Percentiles rank a stretch among this genome's conserved stretches.
Conservation (phyloP, 2,888 invertebrate species). For the Thera obeliscata region DNA sequence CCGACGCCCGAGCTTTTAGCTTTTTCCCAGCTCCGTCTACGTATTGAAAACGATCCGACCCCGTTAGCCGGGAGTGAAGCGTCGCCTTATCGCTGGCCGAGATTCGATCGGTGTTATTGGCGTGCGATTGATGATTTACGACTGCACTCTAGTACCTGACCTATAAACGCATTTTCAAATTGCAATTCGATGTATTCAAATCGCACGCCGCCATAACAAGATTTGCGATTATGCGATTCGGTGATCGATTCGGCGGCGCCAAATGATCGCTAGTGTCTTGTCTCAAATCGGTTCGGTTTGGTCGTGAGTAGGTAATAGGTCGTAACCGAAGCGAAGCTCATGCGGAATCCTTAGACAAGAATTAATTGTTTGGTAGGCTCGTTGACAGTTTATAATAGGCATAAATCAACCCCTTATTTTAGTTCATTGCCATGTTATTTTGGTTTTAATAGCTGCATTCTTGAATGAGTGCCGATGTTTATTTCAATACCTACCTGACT, state of each 20-base stretch:
- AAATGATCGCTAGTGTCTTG: background rate
- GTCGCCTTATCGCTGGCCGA: slow-evolving; percentile 64
- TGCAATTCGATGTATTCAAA: slow-evolving; percentile 32
- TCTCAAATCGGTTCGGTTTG: background rate
- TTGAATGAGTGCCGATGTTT: background rate
- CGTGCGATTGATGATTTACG: slow-evolving; percentile 62
- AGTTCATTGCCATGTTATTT: slow-evolving; percentile 24
- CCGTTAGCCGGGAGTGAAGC: slow-evolving; percentile 38
- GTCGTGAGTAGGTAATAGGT: background rate
- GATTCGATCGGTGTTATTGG: slow-evolving; percentile 62
- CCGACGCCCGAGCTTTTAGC: slow-evolving; percentile 65
- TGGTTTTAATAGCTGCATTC: slow-evolving; percentile 1
- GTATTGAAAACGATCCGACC: slow-evolving; percentile 53
- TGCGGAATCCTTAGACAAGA: slow-evolving; percentile 10
- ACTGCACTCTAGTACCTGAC: slow-evolving; percentile 48
- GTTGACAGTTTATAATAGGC: slow-evolving; percentile 33
- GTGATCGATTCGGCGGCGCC: background rate
- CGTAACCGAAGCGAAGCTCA: background rate
- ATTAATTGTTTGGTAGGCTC: slow-evolving; percentile 35
- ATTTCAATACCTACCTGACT: background rate
- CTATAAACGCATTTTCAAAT: slow-evolving; percentile 55
- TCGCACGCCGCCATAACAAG: slow-evolving; percentile 25
- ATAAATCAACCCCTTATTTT: slow-evolving; percentile 27
- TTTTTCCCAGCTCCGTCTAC: slow-evolving; percentile 51
- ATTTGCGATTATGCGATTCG: background rate